phyloP scores from a whole-genome alignment of 2,888 invertebrate species.

The Leuctra nigra region DNA sequence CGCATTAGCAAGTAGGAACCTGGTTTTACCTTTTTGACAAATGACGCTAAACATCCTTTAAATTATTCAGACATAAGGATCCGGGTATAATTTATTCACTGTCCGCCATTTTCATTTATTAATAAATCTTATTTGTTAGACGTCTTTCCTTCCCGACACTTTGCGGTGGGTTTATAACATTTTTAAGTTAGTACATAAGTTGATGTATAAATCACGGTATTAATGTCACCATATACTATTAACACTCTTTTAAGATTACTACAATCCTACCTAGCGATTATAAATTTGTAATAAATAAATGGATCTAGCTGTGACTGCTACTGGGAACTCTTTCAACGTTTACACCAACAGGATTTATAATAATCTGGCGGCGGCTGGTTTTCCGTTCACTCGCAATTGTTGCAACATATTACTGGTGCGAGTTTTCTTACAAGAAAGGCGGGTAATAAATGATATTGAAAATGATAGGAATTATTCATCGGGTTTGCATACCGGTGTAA shows the following conservation, averaged over 20 bases:
- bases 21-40: constrained; percentile 7
- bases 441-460: constrained; percentile 7
- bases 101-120: neutral
- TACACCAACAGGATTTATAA: neutral
- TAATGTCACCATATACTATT: constrained; percentile 11
- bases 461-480: constrained; percentile 13
- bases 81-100: neutral
- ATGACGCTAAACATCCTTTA: constrained; percentile 1
- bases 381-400: constrained; percentile 2
- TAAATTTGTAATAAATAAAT: constrained; percentile 14
- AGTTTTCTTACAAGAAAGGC: neutral
- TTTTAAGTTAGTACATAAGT: neutral
- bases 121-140: constrained; percentile 6
- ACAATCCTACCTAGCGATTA: constrained; percentile 6
- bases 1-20: neutral
- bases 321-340: neutral
- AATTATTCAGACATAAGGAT: neutral
- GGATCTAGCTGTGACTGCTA: constrained; percentile 5
- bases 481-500: constrained; percentile 1
- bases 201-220: constrained; percentile 8
- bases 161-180: neutral
- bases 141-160: neutral
- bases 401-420: neutral
- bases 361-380: constrained; percentile 1
- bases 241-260: constrained; percentile 5